A percentile compares a stretch with the other conserved stretches of the same genome.
These are phyloP conservation scores for Leucoptera coffeella DNA, from an alignment of 2,888 invertebrate genomes.

Conservation along the genomic window DNA sequence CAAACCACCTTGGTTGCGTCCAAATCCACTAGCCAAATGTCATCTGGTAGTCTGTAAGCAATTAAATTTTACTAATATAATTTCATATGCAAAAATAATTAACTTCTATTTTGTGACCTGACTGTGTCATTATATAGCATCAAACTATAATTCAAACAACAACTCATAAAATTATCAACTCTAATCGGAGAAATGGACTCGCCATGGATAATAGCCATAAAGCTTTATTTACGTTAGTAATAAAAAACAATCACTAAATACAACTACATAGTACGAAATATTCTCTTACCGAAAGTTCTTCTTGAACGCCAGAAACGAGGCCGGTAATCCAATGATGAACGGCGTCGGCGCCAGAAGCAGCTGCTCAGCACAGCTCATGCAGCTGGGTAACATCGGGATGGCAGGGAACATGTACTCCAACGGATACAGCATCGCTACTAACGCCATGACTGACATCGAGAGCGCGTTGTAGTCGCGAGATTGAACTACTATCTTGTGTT, in stretches of 20 bases:
- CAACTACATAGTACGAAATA: too few relatives aligned
- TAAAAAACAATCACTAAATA: too few relatives aligned
- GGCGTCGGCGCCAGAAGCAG: slow-evolving; percentile 96
- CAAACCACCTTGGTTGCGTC: slow-evolving; percentile 89
- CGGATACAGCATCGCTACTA: slow-evolving; percentile 98
- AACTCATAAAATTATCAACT: too few relatives aligned
- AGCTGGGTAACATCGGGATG: slow-evolving; percentile 95
- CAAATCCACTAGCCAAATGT: slow-evolving; percentile 96
- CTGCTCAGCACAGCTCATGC: slow-evolving; percentile 98
- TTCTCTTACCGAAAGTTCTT: slow-evolving; percentile 82
- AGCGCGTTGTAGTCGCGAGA: slow-evolving; percentile 99
- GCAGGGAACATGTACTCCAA: slow-evolving; percentile 99
- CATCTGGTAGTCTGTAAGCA: slow-evolving; percentile 92
- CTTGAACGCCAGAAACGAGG: slow-evolving; percentile 93
- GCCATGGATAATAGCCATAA: too few relatives aligned
- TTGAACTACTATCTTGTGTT: slow-evolving; percentile 97
- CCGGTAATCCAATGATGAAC: slow-evolving; percentile 96
- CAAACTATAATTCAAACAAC: too few relatives aligned
- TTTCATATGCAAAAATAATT: too few relatives aligned
- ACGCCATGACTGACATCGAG: slow-evolving; percentile 99
- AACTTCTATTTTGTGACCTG: too few relatives aligned
- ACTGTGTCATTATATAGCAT: too few relatives aligned
- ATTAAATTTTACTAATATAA: too few relatives aligned
- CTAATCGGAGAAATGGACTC: too few relatives aligned
- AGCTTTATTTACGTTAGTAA: too few relatives aligned